Conservation (phyloP, 1,140 invertebrate species). For the Hylaeus anthracinus region DNA sequence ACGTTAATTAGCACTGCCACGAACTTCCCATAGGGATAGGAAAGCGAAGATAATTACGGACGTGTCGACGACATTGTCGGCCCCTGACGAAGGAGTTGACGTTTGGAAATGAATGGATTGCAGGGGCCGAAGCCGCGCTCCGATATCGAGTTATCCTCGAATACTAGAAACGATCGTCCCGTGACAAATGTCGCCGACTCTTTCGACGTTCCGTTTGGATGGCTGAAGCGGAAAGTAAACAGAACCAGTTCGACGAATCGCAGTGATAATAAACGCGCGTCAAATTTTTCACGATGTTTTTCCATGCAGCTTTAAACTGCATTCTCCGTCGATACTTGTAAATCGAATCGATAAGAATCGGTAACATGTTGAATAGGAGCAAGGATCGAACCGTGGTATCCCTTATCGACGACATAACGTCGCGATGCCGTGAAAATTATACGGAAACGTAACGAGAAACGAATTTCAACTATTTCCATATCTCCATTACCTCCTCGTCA, state of each 20-base stretch:
- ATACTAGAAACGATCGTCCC: constrained; percentile 27
- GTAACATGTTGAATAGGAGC: neutral
- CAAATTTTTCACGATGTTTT: neutral
- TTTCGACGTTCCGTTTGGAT: constrained; percentile 26
- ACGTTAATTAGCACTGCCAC: constrained; percentile 60
- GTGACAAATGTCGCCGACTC: constrained; percentile 43
- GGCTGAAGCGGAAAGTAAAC: neutral
- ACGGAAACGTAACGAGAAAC: constrained; percentile 11
- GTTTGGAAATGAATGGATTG: constrained; percentile 62
- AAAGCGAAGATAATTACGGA: constrained; percentile 62
- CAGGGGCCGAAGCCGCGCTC: constrained; percentile 39
- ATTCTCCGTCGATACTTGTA: neutral
- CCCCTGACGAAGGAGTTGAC: constrained; percentile 63
- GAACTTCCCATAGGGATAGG: constrained; percentile 54
- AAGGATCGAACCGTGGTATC: neutral
- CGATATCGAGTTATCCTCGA: constrained; percentile 38
- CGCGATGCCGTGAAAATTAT: neutral
- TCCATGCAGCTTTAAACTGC: neutral
- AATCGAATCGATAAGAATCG: neutral
- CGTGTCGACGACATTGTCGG: constrained; percentile 64
- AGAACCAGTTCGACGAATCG: constrained; percentile 13
- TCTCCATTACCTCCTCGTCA: constrained; percentile 12
- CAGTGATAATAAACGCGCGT: constrained; percentile 1
- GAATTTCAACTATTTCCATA: constrained; percentile 26
- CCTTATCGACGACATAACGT: neutral